Evolutionary conservation across 2,888 invertebrate species (phyloP), one percentile per base, ranked within the genome.

Genomic region (Cylloceria caligata): DNA sequence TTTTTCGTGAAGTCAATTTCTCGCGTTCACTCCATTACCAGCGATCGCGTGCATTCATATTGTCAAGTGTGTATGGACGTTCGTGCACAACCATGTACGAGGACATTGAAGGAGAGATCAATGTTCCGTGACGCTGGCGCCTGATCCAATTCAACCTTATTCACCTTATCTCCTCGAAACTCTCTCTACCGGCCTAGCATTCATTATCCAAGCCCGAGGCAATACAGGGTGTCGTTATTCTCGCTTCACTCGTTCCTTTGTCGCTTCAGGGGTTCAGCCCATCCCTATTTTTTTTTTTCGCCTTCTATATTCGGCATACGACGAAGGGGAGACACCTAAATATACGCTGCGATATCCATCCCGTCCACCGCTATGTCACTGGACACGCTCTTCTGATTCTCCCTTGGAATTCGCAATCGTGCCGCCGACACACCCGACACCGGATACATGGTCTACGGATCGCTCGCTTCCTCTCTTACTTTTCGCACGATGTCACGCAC

Each of bases 371-470:
- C 36, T 65, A 24, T 34, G n/a, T 9, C 21, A 45, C 55, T 49
- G 76, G 81, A 68, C 77, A 81, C 72, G 76, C 81, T 76, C 67
- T 62, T 72, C 34, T 64, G 76, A 3, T 42, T 68, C 55, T 60
- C 73, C 73, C 72, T 52, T 45, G 73, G 16, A 73, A 69, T 77
- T 81, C 62, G 36, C 45, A 77, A 57, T 57, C 62, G 57, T 62
- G 62, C 68, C 69, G 62, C 68, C 69, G 64, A 55, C 57, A 19
- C 55, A 42, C 30, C 47, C 65, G 9, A 16, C 55, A 47, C 77
- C 81, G 81, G 81, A 81, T 69, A 64, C 69, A 77, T 57, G 72
- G 62, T 74, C 64, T 27, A 73, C 27, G 73, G 47, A 69, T 73
- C 81, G 45, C 72, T 73, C 72, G 68, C 68, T 57, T 73, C 71